Conservation (phyloP, 2,888 invertebrate genomes). For the Neelides folsomi region DNA sequence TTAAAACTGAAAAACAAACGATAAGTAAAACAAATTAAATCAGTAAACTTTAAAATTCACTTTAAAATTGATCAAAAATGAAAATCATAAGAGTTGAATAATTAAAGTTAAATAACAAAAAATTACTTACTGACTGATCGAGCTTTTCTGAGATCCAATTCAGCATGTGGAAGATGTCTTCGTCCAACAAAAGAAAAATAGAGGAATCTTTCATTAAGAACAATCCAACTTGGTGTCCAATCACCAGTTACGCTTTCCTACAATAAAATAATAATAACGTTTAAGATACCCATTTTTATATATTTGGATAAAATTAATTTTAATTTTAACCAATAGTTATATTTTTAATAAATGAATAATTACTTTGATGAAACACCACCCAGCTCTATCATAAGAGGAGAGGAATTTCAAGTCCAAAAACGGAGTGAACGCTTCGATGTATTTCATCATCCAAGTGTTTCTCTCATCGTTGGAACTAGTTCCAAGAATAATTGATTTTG, state of each 20-base stretch:
- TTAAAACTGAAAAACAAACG: constrained; percentile 10
- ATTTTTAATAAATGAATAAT: too few relatives aligned
- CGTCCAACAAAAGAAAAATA: constrained; percentile 42
- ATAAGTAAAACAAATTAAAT: background rate
- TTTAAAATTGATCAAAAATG: background rate
- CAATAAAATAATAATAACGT: too few relatives aligned
- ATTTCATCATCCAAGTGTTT: constrained; percentile 61
- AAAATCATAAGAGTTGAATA: background rate
- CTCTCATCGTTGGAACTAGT: constrained; percentile 37
- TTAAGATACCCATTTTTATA: too few relatives aligned
- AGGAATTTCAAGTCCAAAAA: constrained; percentile 55
- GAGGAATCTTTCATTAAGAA: constrained; percentile 53
- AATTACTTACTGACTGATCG: constrained; percentile 54
- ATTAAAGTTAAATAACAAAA: background rate
- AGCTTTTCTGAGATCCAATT: constrained; percentile 64
- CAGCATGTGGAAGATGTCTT: constrained; percentile 40
- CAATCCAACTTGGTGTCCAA: constrained; percentile 70
- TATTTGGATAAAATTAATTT: too few relatives aligned
- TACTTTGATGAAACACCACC: constrained; percentile 62
- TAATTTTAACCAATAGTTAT: too few relatives aligned
- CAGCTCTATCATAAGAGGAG: constrained; percentile 57
- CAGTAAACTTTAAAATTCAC: background rate
- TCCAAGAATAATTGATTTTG: constrained; percentile 30
- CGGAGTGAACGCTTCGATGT: constrained; percentile 57
- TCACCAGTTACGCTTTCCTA: constrained; percentile 28